Evolutionary conservation across 2,797 vertebrate species (phyloP), one percentile per base, ranked within the genome.

Genomic region (Rhadinocentrus ornatus): DNA sequence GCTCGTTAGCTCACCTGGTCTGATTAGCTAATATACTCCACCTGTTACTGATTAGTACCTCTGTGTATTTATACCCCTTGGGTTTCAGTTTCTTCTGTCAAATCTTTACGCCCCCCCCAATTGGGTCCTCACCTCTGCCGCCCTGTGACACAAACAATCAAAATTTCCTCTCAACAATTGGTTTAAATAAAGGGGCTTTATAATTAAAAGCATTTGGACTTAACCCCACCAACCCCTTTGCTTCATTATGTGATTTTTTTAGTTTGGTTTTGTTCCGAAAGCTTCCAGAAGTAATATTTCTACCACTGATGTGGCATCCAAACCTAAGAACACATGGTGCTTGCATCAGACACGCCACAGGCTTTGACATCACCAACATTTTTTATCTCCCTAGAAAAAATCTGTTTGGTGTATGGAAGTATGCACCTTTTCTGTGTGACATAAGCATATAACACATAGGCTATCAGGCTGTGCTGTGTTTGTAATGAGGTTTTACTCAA

Each of bases 361-460:
- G 56, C 18, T 39, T 54, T 54, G 15, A 61, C 7, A 18, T 58
- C 39, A 35, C 20, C 20, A 24, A 50, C 44, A 41, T 26, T 10
- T 4, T 56, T 66, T 55, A 6, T 27, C 50, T n/a, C 7, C 41
- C 24, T 13, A 18, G 18, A 31, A 35, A 22, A 56, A 15, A 29
- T 15, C 4, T 27, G 9, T 24, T 66, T 44, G 73, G 56, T 72
- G n/a, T 70, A 56, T 35, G 44, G 68, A 61, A 81, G 56, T 61
- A 56, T 62, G 46, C 73, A 66, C 77, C 73, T 71, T 78, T 48
- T 29, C 69, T 69, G 44, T 27, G 22, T 73, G 53, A 80, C 82
- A 78, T 81, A 85, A 79, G 64, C 55, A 75, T 64, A 67, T 73
- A 34, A 72, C 52, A 70, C 74, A 85, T 78, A 62, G 76, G 84